Conservation (phyloP, 2,888 invertebrate genomes). For the Molorchus minor region DNA sequence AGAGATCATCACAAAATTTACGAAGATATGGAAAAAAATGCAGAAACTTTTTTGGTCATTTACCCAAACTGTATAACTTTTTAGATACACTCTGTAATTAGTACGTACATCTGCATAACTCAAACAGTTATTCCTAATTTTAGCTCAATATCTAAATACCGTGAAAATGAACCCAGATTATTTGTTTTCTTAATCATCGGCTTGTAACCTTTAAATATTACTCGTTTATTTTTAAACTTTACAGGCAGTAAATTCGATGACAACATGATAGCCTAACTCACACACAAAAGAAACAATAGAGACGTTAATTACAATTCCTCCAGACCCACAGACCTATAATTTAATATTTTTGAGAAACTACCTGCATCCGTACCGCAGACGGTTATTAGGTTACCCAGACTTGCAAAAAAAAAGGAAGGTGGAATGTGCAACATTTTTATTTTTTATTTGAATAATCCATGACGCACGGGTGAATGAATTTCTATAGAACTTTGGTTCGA, state of each 20-base stretch:
- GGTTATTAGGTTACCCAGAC: slow-evolving; percentile 15
- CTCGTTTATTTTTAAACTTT: slow-evolving; percentile 17
- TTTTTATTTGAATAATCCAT: neutral
- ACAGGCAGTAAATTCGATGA: slow-evolving; percentile 18
- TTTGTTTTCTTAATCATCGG: slow-evolving; percentile 9
- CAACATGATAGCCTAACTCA: slow-evolving; percentile 11
- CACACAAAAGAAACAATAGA: slow-evolving; percentile 12
- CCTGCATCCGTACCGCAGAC: slow-evolving; percentile 23
- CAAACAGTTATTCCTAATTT: neutral
- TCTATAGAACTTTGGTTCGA: slow-evolving; percentile 15
- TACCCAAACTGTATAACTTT: too few species aligned
- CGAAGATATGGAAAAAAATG: too few species aligned
- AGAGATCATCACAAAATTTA: too few species aligned
- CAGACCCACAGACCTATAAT: slow-evolving; percentile 21
- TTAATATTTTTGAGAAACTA: slow-evolving; percentile 29
- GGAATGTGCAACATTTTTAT: slow-evolving; percentile 27
- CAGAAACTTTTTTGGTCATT: too few species aligned
- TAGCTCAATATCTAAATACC: slow-evolving; percentile 2
- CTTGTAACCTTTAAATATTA: slow-evolving; percentile 1
- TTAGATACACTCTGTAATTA: too few species aligned
- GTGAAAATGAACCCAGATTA: slow-evolving; percentile 11
- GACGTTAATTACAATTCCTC: slow-evolving; percentile 7
- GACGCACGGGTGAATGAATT: slow-evolving; percentile 13
- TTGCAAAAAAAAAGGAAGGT: slow-evolving; percentile 25
- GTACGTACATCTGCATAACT: too few species aligned